Conservation (phyloP, 2,113 vertebrate species). For the Catharus bicknelli region DNA sequence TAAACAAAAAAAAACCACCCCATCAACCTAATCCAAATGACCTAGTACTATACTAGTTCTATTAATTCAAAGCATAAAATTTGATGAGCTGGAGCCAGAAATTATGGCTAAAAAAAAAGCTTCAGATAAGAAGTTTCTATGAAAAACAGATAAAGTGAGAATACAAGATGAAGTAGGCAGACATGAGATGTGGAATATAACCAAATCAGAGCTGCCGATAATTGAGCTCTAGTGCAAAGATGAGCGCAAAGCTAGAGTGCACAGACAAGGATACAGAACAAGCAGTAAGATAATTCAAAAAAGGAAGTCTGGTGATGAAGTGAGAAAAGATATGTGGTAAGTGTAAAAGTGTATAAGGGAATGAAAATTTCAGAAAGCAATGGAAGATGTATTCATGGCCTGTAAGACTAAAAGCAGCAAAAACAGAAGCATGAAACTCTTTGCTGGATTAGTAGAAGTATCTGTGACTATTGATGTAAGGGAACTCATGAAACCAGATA, state of each 20-base stretch:
- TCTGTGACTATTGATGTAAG: neutral
- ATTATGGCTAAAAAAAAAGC: neutral
- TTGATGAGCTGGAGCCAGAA: neutral
- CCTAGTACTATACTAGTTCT: neutral
- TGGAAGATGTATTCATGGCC: neutral
- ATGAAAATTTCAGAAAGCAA: neutral
- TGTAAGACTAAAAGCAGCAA: neutral
- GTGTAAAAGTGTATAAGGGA: neutral
- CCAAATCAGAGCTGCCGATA: neutral
- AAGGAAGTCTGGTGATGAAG: neutral
- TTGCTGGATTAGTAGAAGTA: neutral
- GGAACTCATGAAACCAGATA: neutral
- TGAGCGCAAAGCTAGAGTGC: neutral
- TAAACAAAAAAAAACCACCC: fast-evolving
- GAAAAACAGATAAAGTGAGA: neutral
- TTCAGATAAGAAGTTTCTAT: neutral
- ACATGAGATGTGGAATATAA: neutral
- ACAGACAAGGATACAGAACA: fast-evolving
- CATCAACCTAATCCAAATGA: neutral
- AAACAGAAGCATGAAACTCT: neutral
- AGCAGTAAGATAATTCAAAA: neutral
- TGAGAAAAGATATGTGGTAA: neutral
- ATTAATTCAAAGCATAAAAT: neutral
- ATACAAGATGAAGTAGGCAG: neutral
- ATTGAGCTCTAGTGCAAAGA: neutral